phyloP scores from a whole-genome alignment of 2,113 vertebrate species.

The human (Homo sapiens) region GRCh38 chr17:70689001-70689500 shows the following conservation, averaged over 20 bases:
- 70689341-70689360: neutral
- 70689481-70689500: neutral
- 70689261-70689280: neutral
- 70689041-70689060: neutral
- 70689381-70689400: neutral
- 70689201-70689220: neutral
- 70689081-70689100: neutral
- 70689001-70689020: neutral
- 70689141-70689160: neutral
- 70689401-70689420: neutral
- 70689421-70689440: neutral
- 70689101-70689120: neutral
- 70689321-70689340: neutral
- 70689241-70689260: neutral
- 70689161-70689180: neutral
- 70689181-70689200: neutral
- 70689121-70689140: neutral
- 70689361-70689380: neutral
- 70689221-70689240: neutral
- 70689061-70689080: neutral
- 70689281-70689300: neutral
- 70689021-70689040: neutral
- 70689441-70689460: neutral
- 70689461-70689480: accelerated
- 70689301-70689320: neutral